A percentile compares a stretch with the other conserved stretches of the same genome.
These are phyloP conservation scores for Gymnogyps californianus DNA, from an alignment of 2,113 vertebrate species.

Conservation along the genomic window DNA sequence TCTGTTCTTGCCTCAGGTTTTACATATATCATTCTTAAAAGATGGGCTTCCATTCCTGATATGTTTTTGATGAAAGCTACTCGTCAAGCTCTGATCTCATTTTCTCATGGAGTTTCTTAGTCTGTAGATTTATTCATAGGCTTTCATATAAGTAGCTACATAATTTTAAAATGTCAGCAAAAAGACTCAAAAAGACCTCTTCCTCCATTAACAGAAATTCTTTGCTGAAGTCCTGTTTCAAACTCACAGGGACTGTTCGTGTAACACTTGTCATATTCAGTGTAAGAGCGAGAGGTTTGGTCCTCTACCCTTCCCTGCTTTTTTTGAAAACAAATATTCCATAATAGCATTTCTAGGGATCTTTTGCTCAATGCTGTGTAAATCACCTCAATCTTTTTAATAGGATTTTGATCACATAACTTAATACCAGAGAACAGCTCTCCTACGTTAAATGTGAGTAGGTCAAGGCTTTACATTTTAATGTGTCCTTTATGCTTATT, in stretches of 20 bases:
- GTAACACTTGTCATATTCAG: background rate
- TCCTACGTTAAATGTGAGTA: background rate
- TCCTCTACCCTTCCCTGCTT: background rate
- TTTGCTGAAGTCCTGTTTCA: background rate
- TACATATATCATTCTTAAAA: background rate
- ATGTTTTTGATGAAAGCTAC: background rate
- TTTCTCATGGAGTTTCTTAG: background rate
- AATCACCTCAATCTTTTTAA: background rate
- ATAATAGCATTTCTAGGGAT: background rate
- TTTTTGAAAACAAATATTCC: constrained; percentile 1
- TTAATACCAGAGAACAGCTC: background rate
- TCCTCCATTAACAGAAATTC: background rate
- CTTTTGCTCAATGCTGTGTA: background rate
- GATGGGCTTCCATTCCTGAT: background rate
- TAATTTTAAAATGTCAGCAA: background rate
- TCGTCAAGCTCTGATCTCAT: background rate
- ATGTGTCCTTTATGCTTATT: constrained; percentile 29
- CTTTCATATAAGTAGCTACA: background rate
- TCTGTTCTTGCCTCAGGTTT: background rate
- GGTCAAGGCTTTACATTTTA: constrained; percentile 38
- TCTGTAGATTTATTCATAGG: background rate
- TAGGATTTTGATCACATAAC: constrained; percentile 1
- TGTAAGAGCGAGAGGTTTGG: background rate
- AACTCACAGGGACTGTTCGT: background rate
- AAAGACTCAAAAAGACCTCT: background rate